Conservation (phyloP, 2,888 invertebrate species). For the Nematopogon swammerdamellus region DNA sequence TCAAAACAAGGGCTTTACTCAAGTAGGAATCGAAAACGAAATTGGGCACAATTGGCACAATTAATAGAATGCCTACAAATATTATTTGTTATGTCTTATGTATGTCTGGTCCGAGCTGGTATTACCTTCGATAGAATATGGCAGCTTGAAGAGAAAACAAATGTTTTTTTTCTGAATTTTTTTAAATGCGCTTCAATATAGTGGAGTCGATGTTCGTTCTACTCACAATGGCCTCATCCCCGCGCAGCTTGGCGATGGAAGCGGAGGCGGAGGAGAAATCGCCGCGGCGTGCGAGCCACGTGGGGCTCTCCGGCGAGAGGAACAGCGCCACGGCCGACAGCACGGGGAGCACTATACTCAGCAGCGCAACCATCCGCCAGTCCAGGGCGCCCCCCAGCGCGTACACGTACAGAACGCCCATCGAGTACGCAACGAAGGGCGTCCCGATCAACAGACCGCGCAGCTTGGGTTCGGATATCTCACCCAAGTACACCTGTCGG, state of each 20-base stretch:
- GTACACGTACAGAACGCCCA: conserved; percentile 72
- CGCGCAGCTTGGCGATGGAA: conserved; percentile 60
- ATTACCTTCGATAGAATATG: too few relatives aligned
- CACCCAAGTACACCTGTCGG: conserved; percentile 69
- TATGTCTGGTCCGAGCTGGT: too few relatives aligned
- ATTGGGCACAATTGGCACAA: too few relatives aligned
- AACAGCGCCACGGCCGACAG: conserved; percentile 59
- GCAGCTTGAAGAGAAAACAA: too few relatives aligned
- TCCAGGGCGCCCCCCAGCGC: conserved; percentile 64
- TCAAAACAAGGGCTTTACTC: too few relatives aligned
- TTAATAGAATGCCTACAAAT: too few relatives aligned
- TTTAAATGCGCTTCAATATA: too few relatives aligned
- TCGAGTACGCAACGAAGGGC: conserved; percentile 70
- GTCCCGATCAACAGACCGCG: conserved; percentile 67
- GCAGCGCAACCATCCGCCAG: conserved; percentile 69
- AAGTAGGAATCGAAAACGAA: too few relatives aligned
- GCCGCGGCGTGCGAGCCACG: conserved; percentile 66
- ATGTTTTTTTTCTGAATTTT: too few relatives aligned
- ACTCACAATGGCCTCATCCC: conserved; percentile 55
- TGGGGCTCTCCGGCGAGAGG: conserved; percentile 71
- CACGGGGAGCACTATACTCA: conserved; percentile 58
- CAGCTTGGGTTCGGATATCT: conserved; percentile 69
- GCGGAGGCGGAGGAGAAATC: conserved; percentile 52
- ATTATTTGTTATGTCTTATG: too few relatives aligned
- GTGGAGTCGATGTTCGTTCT: too few relatives aligned